A percentile compares a stretch with the other conserved stretches of the same genome.
Conservation (phyloP, 2,888 invertebrate genomes). For the Cancer borealis region DNA sequence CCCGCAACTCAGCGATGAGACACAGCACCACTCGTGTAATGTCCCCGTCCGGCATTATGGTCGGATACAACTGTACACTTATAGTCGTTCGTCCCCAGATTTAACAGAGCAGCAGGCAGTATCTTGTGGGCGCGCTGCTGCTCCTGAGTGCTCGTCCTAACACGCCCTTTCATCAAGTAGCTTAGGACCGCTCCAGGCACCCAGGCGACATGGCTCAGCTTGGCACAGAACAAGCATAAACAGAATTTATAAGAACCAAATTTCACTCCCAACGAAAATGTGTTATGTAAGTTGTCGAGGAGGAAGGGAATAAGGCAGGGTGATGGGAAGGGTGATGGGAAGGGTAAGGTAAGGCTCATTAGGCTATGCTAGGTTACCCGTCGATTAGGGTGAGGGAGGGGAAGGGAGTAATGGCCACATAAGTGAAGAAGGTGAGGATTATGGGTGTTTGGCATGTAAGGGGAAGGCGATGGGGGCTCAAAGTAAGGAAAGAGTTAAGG, state of each 20-base stretch:
- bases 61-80: neutral
- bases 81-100: neutral
- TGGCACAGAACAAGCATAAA: neutral
- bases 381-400: slow-evolving; percentile 3
- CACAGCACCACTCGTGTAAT: neutral
- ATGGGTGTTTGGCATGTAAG: slow-evolving; percentile 17
- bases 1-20: slow-evolving; percentile 6
- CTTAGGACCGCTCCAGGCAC: neutral
- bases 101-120: neutral
- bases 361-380: neutral
- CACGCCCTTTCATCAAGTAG: slow-evolving; percentile 27
- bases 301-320: neutral
- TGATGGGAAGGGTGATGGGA: neutral
- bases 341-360: neutral
- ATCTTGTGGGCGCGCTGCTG: neutral
- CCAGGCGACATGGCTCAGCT: neutral
- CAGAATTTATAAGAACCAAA: slow-evolving; percentile 23
- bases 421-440: slow-evolving; percentile 22
- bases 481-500: neutral
- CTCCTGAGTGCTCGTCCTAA: slow-evolving; percentile 12
- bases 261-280: slow-evolving; percentile 16
- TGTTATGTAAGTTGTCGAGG: neutral
- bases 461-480: neutral
- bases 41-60: neutral
- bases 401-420: neutral